Conservation (phyloP, 2,888 invertebrate genomes). For the Leptopilina myrica region DNA sequence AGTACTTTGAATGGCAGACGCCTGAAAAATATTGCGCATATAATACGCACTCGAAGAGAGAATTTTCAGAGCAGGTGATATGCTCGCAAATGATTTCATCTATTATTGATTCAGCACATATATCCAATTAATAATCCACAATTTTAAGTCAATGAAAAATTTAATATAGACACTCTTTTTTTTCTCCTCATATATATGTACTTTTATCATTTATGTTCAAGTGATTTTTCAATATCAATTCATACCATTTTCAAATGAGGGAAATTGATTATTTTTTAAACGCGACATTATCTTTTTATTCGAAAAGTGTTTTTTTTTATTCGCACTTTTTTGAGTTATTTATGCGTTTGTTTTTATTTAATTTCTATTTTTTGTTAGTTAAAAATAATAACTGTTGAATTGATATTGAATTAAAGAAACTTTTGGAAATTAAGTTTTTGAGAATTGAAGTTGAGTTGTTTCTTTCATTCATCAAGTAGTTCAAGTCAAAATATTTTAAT, state of each 20-base stretch:
- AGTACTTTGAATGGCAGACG: slow-evolving; percentile 49
- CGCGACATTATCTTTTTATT: no score
- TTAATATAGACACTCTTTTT: slow-evolving; percentile 1
- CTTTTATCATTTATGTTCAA: neutral
- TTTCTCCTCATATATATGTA: neutral
- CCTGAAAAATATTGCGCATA: slow-evolving; percentile 45
- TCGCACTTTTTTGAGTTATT: neutral
- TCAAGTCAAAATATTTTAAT: no score
- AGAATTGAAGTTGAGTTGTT: no score
- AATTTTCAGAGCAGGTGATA: slow-evolving; percentile 68
- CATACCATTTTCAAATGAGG: neutral
- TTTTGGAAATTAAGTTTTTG: no score
- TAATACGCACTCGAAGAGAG: slow-evolving; percentile 58
- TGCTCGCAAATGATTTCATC: slow-evolving; percentile 42
- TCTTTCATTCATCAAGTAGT: no score
- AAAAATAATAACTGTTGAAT: no score
- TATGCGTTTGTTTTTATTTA: neutral
- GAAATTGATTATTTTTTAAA: neutral
- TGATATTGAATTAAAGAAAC: no score
- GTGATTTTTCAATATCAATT: neutral
- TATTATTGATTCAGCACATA: neutral
- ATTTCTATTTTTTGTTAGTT: no score
- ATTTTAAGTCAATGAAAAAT: slow-evolving; percentile 16
- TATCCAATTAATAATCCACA: slow-evolving; percentile 4
- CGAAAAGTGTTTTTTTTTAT: neutral